A percentile compares a stretch with the other conserved stretches of the same genome.
These are phyloP conservation scores for Antitype chi DNA, from an alignment of 2,888 invertebrate genomes.

Conservation along the genomic window DNA sequence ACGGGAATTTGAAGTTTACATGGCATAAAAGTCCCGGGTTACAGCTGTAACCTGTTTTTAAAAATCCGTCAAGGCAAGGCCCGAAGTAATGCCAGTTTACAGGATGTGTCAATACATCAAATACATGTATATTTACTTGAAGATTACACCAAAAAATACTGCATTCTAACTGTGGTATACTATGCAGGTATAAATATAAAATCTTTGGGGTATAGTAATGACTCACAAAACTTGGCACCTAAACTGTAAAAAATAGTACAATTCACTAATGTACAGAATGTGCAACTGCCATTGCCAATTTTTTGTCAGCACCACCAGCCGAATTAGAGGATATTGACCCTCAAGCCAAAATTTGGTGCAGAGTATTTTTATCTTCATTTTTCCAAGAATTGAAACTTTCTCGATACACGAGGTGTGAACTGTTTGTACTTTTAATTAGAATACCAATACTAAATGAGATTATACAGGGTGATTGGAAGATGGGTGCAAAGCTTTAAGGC, in stretches of 20 bases:
- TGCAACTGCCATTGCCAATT: conserved; percentile 38
- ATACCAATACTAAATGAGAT: conserved; percentile 15
- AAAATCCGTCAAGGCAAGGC: not conserved
- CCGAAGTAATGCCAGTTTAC: too few species aligned
- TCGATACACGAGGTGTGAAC: not conserved
- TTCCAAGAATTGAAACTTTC: conserved; percentile 33
- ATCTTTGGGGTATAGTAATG: conserved; percentile 4
- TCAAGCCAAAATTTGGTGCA: conserved; percentile 21
- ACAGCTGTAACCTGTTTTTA: too few species aligned
- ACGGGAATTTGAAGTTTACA: not conserved
- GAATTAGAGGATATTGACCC: conserved; percentile 37
- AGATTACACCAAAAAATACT: not conserved
- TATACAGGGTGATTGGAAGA: too few species aligned
- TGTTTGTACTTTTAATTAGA: conserved; percentile 40
- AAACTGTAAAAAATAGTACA: not conserved
- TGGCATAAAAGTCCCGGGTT: too few species aligned
- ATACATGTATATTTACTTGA: not conserved
- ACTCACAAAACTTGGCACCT: conserved; percentile 43
- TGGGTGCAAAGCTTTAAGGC: too few species aligned
- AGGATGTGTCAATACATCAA: not conserved
- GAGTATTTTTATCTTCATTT: conserved; percentile 10
- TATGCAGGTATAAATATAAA: not conserved
- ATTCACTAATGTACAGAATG: not conserved
- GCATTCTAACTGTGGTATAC: not conserved
- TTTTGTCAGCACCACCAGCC: conserved; percentile 6